These are phyloP conservation scores for Danio aesculapii DNA, from an alignment of 2,797 vertebrate genomes.

Conservation along the genomic window DNA sequence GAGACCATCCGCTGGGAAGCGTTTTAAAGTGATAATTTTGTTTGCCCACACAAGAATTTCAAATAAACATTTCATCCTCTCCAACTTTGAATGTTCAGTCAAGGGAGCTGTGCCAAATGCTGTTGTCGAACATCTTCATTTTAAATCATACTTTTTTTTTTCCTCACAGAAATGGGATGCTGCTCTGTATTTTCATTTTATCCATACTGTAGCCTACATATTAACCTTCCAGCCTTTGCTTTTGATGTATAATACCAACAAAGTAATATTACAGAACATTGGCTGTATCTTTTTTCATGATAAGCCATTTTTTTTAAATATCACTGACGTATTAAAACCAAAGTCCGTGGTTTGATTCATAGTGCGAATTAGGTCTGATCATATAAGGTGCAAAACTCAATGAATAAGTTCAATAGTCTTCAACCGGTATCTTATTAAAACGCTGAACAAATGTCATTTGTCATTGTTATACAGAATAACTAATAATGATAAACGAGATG, in stretches of 20 bases:
- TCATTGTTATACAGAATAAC: background rate
- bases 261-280: background rate
- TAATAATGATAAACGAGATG: background rate
- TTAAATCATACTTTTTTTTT: background rate
- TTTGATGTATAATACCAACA: background rate
- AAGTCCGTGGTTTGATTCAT: background rate
- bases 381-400: background rate
- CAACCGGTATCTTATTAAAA: slow-evolving; percentile 10
- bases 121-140: background rate
- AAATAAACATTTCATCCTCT: slow-evolving; percentile 42
- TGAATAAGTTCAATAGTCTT: background rate
- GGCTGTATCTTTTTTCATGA: background rate
- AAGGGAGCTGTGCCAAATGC: slow-evolving; percentile 31
- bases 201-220: background rate
- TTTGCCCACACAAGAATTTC: slow-evolving; percentile 24
- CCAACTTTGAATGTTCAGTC: background rate
- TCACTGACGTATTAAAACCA: background rate
- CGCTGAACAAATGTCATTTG: background rate
- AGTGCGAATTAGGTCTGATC: background rate
- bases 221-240: background rate
- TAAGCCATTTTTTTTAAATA: background rate
- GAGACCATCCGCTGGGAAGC: slow-evolving; percentile 29
- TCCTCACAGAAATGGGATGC: background rate
- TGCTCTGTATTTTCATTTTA: background rate
- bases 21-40: slow-evolving; percentile 29